phyloP scores from a whole-genome alignment of 1,140 invertebrate genomes.

The Bombus confusus region DNA sequence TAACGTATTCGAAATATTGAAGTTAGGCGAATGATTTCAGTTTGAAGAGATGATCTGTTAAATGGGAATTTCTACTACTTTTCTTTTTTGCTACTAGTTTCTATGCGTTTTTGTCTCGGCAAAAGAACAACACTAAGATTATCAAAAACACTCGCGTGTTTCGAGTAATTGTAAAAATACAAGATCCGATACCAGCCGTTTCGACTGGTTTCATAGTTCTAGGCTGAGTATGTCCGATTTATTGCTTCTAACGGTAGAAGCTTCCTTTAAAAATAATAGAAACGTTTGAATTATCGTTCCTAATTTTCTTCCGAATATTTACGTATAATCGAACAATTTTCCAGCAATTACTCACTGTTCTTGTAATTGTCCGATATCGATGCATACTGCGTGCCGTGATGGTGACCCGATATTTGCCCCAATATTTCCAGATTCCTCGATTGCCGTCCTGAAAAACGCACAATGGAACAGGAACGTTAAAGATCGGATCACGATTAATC shows the following conservation, averaged over 20 bases:
- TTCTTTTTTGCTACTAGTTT: no score
- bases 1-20: not conserved
- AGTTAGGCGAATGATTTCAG: no score
- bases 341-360: slow-evolving; percentile 62
- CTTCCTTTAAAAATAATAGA: no score
- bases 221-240: no score
- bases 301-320: not conserved
- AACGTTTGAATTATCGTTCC: not conserved
- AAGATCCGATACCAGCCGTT: not conserved
- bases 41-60: no score
- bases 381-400: slow-evolving; percentile 64
- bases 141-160: not conserved
- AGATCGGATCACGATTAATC: slow-evolving; percentile 16
- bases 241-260: no score
- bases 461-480: slow-evolving; percentile 17
- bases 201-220: no score
- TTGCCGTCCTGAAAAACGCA: slow-evolving; percentile 70
- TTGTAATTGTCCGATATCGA: slow-evolving; percentile 61
- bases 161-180: not conserved
- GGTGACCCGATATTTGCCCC: slow-evolving; percentile 70
- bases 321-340: not conserved
- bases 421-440: slow-evolving; percentile 72
- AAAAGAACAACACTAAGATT: no score
- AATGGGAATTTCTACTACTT: no score
- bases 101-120: no score